phyloP scores from a whole-genome alignment of 2,888 invertebrate genomes.

The Autographa pulchrina region DNA sequence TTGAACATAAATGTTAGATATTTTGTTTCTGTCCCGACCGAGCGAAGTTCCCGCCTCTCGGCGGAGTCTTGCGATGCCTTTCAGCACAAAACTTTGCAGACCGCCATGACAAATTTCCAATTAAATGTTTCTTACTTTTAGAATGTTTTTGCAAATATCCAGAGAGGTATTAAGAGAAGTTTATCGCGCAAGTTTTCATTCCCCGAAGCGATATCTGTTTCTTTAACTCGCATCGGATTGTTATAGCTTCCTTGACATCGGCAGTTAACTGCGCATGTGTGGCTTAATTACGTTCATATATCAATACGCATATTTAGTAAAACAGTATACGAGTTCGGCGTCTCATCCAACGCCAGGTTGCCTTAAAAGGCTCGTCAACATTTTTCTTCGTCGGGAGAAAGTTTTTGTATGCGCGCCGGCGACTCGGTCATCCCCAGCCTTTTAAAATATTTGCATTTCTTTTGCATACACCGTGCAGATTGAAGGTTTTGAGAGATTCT shows the following conservation, averaged over 20 bases:
- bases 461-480: slow-evolving; percentile 72
- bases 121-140: slow-evolving; percentile 57
- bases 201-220: slow-evolving; percentile 47
- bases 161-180: slow-evolving; percentile 42
- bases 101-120: slow-evolving; percentile 65
- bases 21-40: slow-evolving; percentile 63
- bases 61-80: slow-evolving; percentile 61
- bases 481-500: slow-evolving; percentile 69
- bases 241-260: slow-evolving; percentile 49
- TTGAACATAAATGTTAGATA: slow-evolving; percentile 67
- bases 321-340: slow-evolving; percentile 62
- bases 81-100: slow-evolving; percentile 73
- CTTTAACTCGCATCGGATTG: slow-evolving; percentile 51
- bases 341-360: slow-evolving; percentile 72
- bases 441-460: slow-evolving; percentile 85
- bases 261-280: slow-evolving; percentile 59
- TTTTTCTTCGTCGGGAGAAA: slow-evolving; percentile 82
- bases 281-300: slow-evolving; percentile 69
- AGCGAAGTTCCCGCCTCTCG: slow-evolving; percentile 35
- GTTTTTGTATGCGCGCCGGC: slow-evolving; percentile 69
- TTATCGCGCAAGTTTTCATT: slow-evolving; percentile 35
- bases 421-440: slow-evolving; percentile 74
- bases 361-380: slow-evolving; percentile 81
- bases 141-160: slow-evolving; percentile 30
- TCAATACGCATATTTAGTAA: slow-evolving; percentile 70